Evolutionary conservation across 1,140 invertebrate species (phyloP), one percentile per base, ranked within the genome.

Genomic region (Lerema accius): DNA sequence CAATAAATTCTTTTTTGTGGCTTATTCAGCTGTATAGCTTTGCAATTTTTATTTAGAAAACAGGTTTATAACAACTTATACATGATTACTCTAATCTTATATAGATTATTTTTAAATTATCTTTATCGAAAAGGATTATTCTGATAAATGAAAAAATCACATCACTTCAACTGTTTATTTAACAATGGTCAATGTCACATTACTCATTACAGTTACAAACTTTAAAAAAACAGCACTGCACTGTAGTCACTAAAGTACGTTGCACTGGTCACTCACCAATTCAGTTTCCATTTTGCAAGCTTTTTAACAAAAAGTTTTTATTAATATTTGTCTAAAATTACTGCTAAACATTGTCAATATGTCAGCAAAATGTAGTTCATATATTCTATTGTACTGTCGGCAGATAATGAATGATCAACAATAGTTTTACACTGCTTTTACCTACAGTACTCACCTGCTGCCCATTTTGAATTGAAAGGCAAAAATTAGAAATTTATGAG

Each of bases 231-330:
- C 60, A 73, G 61, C 82, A 85, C 83, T 84, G 71, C 82, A 86
- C 82, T 76, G 64, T 66, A 49, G 73, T 84, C 78, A 67, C 65
- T 68, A 72, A 70, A 74, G 69, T 81, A 70, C 60, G 65, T 80
- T 69, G 53, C 79, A 82, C 82, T 72, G 73, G 71, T 77, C 81
- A 84, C 80, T 78, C 84, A 84, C 82, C 79, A 71, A 67, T 69
- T 86, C 77, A 78, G 80, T 80, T 86, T 71, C 84, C 83, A 72
- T 87, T 89, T 89, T 85, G 84, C 84, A 88, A 86, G 84, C 84
- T 84, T 89, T 86, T 84, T 77, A 78, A 84, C 66, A 78, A 83
- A 78, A 86, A 86, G 80, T 51, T 65, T 61, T 71, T 59, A 64
- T 84, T 80, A 83, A 74, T 65, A 64, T 59, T 58, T n/a, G 19